A percentile compares a stretch with the other conserved stretches of the same genome.
These are phyloP conservation scores for Peucedramus taeniatus DNA, from an alignment of 2,113 vertebrate genomes.

Conservation along the genomic window DNA sequence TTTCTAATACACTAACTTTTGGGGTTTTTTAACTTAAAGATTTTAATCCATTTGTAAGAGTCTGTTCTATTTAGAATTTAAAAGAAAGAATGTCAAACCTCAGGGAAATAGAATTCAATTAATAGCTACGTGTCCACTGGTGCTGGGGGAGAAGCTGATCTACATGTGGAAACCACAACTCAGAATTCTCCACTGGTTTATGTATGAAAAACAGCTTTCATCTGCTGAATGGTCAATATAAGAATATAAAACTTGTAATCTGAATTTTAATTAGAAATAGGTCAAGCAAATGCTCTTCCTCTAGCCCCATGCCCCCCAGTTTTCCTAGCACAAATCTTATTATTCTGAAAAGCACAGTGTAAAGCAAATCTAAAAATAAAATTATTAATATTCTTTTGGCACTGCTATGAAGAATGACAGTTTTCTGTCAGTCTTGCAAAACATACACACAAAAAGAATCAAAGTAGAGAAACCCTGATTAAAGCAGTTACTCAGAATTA, in stretches of 20 bases:
- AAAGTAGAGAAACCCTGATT: not conserved
- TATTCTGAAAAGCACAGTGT: not conserved
- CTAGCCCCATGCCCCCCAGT: not conserved
- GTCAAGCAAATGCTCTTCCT: not conserved
- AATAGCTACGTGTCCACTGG: not conserved
- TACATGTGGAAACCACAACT: conserved; percentile 8
- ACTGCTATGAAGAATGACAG: not conserved
- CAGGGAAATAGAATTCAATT: conserved; percentile 42
- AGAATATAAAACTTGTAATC: not conserved
- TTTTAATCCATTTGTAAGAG: not conserved
- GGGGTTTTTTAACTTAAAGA: not conserved
- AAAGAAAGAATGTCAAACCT: not conserved
- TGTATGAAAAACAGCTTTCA: not conserved
- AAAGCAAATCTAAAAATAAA: not conserved
- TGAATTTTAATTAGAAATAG: not conserved
- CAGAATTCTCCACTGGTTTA: not conserved
- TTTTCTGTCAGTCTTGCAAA: not conserved
- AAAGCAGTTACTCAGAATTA: not conserved
- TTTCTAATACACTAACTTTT: not conserved
- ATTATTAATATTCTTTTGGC: not conserved
- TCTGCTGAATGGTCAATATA: not conserved
- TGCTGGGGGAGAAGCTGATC: not conserved
- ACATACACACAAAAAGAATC: not conserved
- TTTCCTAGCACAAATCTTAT: not conserved
- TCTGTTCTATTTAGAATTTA: not conserved